Conservation (phyloP, 2,888 invertebrate species). For the Drosophila subquinaria region DNA sequence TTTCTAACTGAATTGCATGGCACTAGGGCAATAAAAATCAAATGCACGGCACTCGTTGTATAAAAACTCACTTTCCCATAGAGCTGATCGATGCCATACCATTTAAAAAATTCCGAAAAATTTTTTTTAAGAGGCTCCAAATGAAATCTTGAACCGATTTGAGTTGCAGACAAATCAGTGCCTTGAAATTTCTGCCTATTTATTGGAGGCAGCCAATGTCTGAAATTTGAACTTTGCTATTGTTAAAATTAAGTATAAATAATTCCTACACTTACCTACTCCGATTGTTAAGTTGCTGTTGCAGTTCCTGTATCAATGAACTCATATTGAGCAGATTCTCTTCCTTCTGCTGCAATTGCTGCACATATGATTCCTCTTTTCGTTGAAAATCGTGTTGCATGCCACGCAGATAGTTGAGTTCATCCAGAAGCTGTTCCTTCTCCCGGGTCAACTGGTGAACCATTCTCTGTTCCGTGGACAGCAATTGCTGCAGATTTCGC, state of each 20-base stretch:
- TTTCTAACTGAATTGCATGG: constrained; percentile 26
- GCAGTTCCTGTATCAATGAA: constrained; percentile 26
- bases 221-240: neutral
- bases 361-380: constrained; percentile 43
- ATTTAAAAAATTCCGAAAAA: neutral
- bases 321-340: constrained; percentile 26
- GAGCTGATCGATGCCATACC: neutral
- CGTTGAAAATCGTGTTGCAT: constrained; percentile 36
- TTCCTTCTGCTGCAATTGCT: constrained; percentile 52
- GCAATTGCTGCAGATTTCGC: constrained; percentile 55
- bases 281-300: neutral
- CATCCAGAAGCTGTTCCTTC: constrained; percentile 63
- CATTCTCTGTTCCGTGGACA: constrained; percentile 65
- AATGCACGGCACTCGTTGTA: neutral
- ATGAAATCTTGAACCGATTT: neutral
- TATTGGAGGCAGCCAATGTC: neutral
- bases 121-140: neutral
- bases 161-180: neutral
- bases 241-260: neutral
- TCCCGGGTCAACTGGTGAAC: constrained; percentile 33
- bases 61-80: neutral
- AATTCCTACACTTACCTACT: constrained; percentile 19
- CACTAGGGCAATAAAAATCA: constrained; percentile 20
- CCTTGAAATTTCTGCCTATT: neutral
- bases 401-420: constrained; percentile 52